These are phyloP conservation scores for Stomorhina lunata DNA, from an alignment of 2,888 invertebrate species.

Conservation along the genomic window DNA sequence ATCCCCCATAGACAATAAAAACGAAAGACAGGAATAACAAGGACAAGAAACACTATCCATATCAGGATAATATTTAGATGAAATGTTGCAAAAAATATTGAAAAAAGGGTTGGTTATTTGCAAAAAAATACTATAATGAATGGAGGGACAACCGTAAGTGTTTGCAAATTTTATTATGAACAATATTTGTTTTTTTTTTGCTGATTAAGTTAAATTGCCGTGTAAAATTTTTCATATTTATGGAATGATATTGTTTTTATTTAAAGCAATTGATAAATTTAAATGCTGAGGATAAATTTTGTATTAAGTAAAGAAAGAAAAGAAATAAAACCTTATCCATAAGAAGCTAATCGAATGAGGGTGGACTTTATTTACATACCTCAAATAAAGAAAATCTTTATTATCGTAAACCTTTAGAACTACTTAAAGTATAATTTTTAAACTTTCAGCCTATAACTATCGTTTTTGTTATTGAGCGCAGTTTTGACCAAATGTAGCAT, in stretches of 20 bases:
- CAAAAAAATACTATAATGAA: background rate
- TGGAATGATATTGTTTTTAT: background rate
- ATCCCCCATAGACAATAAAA: conserved; percentile 31
- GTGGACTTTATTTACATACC: too few species aligned
- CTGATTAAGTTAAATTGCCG: conserved; percentile 6
- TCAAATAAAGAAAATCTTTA: too few species aligned
- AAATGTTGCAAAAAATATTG: conserved; percentile 34
- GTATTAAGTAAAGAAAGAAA: background rate
- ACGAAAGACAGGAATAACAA: conserved; percentile 22
- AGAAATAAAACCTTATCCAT: too few species aligned
- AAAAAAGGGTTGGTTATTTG: conserved; percentile 30
- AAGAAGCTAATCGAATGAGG: too few species aligned
- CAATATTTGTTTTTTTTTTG: background rate
- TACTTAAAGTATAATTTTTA: too few species aligned
- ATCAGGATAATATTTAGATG: conserved; percentile 36
- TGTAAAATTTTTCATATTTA: background rate
- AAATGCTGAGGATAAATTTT: background rate
- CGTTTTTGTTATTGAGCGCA: too few species aligned
- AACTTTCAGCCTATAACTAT: too few species aligned
- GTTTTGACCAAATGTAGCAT: too few species aligned
- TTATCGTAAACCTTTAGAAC: too few species aligned
- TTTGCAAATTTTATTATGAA: background rate
- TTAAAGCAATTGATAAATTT: conserved; percentile 2
- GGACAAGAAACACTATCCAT: conserved; percentile 14
- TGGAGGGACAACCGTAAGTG: background rate